Conservation (phyloP, 2,888 invertebrate genomes). For the Ligdia adustata region DNA sequence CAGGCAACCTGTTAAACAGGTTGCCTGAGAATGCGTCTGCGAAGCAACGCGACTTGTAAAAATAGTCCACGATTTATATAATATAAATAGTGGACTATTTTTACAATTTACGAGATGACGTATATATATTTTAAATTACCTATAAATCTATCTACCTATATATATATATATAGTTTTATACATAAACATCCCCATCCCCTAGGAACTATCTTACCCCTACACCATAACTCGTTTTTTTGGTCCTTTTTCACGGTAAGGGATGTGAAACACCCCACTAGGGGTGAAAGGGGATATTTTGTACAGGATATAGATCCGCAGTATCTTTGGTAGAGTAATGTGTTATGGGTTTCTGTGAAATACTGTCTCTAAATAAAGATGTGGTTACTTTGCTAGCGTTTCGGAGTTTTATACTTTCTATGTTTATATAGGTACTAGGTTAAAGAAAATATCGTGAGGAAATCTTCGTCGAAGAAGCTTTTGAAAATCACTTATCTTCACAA, state of each 20-base stretch:
- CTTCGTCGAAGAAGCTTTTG: not conserved
- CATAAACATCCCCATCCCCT: no score
- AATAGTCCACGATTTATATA: no score
- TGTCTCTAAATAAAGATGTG: constrained; percentile 11
- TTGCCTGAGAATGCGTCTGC: no score
- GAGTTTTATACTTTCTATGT: not conserved
- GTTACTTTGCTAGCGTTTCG: not conserved
- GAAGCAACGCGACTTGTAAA: no score
- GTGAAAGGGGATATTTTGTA: constrained; percentile 2
- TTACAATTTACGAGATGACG: no score
- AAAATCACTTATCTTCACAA: not conserved
- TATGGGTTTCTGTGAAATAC: constrained; percentile 19
- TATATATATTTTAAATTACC: no score
- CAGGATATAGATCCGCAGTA: constrained; percentile 10
- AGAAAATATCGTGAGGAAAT: not conserved
- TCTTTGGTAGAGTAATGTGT: constrained; percentile 16
- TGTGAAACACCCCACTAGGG: constrained; percentile 1
- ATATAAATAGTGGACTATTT: no score
- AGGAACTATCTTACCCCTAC: no score
- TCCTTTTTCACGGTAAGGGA: constrained; percentile 4
- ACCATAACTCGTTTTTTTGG: constrained; percentile 4
- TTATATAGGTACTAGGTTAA: constrained; percentile 6
- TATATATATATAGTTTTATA: no score
- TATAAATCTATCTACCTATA: no score
- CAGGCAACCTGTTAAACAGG: no score